Conservation (phyloP, 2,797 vertebrate genomes). For the Silurus lanzhouensis region DNA sequence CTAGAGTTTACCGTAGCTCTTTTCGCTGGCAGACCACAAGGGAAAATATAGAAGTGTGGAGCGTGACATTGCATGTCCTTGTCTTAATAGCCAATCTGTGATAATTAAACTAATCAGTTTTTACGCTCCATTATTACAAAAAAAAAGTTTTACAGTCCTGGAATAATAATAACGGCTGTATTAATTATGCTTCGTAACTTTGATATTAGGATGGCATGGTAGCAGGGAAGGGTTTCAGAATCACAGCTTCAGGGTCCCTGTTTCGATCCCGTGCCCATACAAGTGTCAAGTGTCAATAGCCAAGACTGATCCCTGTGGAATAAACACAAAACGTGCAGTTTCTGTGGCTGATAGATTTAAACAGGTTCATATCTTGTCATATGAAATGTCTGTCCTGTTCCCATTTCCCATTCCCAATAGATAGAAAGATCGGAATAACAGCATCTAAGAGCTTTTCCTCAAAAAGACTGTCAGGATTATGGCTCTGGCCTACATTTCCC, state of each 20-base stretch:
- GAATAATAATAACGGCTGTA: constrained; percentile 11
- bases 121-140: constrained; percentile 1
- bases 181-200: constrained; percentile 8
- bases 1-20: not conserved
- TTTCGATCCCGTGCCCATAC: not conserved
- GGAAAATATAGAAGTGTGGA: not conserved
- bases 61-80: constrained; percentile 1
- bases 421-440: too few species aligned
- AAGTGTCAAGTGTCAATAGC: not conserved
- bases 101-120: constrained; percentile 6
- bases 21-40: not conserved
- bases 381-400: not conserved
- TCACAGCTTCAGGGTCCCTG: not conserved
- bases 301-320: not conserved
- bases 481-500: too few species aligned
- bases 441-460: not conserved
- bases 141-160: not conserved
- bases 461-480: not conserved
- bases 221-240: not conserved
- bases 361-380: not conserved
- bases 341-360: not conserved
- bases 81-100: constrained; percentile 5
- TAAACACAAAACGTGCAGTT: not conserved
- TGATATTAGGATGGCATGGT: not conserved
- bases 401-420: not conserved